Conservation (phyloP, 1,140 invertebrate species). For the Atta cephalotes region DNA sequence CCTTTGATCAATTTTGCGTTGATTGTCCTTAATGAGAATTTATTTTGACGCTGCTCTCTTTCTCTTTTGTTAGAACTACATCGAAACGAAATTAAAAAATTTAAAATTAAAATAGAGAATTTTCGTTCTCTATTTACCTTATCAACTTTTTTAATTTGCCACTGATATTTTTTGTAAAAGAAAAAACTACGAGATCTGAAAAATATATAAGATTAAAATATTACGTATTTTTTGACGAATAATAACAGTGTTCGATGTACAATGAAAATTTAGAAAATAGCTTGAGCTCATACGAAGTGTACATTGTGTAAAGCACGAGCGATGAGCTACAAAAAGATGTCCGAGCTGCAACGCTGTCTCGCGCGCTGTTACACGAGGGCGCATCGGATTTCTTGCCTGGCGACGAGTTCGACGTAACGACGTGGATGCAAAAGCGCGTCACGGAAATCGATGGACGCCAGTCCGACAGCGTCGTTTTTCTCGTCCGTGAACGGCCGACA, state of each 20-base stretch:
- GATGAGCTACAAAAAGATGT: constrained; percentile 37
- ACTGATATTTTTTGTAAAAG: not conserved
- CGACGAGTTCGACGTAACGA: constrained; percentile 48
- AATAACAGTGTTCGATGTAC: not conserved
- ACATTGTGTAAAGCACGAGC: constrained; percentile 15
- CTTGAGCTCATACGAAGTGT: not conserved
- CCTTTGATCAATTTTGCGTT: not conserved
- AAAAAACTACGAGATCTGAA: not conserved
- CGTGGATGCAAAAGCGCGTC: constrained; percentile 52
- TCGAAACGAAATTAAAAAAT: not conserved
- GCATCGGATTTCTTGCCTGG: constrained; percentile 46
- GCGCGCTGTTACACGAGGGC: constrained; percentile 30
- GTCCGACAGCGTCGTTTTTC: constrained; percentile 36
- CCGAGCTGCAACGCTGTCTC: constrained; percentile 36
- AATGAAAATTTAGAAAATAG: constrained; percentile 24
- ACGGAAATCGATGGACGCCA: constrained; percentile 52
- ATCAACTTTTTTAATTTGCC: not conserved
- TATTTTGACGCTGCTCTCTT: not conserved
- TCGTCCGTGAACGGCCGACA: constrained; percentile 17
- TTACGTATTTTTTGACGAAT: not conserved
- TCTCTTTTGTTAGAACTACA: constrained; percentile 1
- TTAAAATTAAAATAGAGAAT: not conserved
- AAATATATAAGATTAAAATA: not conserved
- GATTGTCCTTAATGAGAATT: not conserved
- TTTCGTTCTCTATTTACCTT: not conserved